Evolutionary conservation across 2,888 invertebrate genomes (phyloP).

Genomic region (Drosophila planitibia): DNA sequence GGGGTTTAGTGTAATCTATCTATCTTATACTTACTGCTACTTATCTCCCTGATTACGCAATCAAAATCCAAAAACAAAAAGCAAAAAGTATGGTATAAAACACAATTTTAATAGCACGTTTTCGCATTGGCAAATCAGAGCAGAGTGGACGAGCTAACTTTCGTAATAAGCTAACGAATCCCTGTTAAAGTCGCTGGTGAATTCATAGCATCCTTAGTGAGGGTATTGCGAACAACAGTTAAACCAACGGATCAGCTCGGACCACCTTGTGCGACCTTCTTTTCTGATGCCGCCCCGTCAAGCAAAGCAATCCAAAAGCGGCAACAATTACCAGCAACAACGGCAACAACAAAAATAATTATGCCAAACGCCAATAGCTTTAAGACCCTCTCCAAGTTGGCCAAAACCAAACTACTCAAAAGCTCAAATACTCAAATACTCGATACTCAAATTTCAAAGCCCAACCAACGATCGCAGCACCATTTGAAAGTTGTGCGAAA

Average conservation of each 20-base stretch:
- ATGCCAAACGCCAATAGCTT: constrained; percentile 73
- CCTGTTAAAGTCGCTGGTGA: not conserved
- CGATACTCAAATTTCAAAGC: constrained; percentile 67
- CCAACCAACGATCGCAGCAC: constrained; percentile 48
- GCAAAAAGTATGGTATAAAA: not conserved
- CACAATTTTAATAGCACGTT: not conserved
- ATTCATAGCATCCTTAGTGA: constrained; percentile 13
- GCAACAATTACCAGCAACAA: constrained; percentile 71
- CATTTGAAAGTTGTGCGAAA: constrained; percentile 76
- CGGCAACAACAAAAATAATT: constrained; percentile 64
- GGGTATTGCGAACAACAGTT: constrained; percentile 37
- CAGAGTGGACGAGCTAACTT: not conserved
- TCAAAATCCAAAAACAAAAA: not conserved
- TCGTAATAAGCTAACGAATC: not conserved
- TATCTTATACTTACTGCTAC: not conserved
- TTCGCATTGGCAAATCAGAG: not conserved
- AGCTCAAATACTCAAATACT: constrained; percentile 48
- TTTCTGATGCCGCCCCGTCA: constrained; percentile 69
- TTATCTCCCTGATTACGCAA: not conserved
- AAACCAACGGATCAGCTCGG: constrained; percentile 52
- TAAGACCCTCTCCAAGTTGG: constrained; percentile 37
- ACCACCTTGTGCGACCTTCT: constrained; percentile 84
- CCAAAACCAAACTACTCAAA: constrained; percentile 38
- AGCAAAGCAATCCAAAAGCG: constrained; percentile 53
- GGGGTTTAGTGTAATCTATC: not conserved